Base-by-base conservation (phyloP, 1,140 invertebrate species). In the Dendrolimus kikuchii region DNA sequence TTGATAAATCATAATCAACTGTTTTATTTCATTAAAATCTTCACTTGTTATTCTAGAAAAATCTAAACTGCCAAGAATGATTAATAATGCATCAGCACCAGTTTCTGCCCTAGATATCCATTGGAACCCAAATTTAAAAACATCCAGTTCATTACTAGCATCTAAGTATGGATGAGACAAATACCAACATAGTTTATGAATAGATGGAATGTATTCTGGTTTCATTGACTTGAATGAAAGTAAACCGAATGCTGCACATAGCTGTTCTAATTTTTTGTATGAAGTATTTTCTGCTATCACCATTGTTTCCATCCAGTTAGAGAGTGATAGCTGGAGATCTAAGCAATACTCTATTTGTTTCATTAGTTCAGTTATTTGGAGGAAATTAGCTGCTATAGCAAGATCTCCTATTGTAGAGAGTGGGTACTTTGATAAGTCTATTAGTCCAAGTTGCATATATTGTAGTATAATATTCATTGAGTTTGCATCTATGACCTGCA, bases 301-400 rank as follows among this genome's bases (percentile, higher is more conserved):
- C 71, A 77, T 78, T 10, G 61, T 81, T 49, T 78, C 60, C 36
- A 80, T 51, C 72, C 79, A 84, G 51, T 78, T 84, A 2, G 59
- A 60, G 5, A 66, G 48, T 53, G 62, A 63, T 40, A 82, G 42
- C 51, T 76, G 68, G 7, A 66, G 40, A 38, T 79, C 74, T 50
- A 86, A 60, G 37, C 66, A 66, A 49, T 77, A 74, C 53, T 81
- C 68, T 49, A 86, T 79, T 60, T 84, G 78, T 68, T 77, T 86
- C 6, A 77, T 73, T 5, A 86, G 60, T 60, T 86, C 81, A 38
- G 72, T 72, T 38, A 86, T 72, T 64, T 83, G 81, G 38, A 86
- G 60, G 45, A 77, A 86, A 56, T 72, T 77, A 10, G 81, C 79
- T 43, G 75, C 74, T 6, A 66, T 36, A 8, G 74, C 69, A 36